A percentile compares a stretch with the other conserved stretches of the same genome.
Evolutionary conservation across 2,888 invertebrate genomes (phyloP).

Genomic region (Sipha maydis): DNA sequence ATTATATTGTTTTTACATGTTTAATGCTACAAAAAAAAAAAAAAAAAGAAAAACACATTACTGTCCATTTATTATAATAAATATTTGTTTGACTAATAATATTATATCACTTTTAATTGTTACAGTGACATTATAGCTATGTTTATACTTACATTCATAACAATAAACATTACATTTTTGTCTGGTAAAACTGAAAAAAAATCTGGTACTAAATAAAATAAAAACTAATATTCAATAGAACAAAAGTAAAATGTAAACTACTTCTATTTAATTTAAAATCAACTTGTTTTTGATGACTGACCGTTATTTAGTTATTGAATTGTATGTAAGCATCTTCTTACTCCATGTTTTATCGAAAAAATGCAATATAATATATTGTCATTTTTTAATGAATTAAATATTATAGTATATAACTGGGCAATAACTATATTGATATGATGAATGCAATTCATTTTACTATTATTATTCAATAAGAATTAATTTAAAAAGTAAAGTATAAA

Average conservation of each 20-base stretch:
- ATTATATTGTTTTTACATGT: constrained; percentile 45
- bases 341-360: not conserved
- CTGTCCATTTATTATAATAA: constrained; percentile 49
- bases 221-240: not conserved
- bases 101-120: constrained; percentile 8
- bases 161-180: not conserved
- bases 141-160: not conserved
- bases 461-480: constrained; percentile 9
- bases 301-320: not conserved
- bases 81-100: constrained; percentile 37
- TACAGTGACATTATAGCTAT: constrained; percentile 11
- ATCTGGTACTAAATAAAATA: not conserved
- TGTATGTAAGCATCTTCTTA: not conserved
- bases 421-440: constrained; percentile 15
- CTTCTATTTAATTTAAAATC: too few species aligned
- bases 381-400: not conserved
- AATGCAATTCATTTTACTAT: not conserved
- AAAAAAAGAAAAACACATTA: constrained; percentile 29
- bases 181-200: not conserved
- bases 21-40: not conserved
- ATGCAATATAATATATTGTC: not conserved
- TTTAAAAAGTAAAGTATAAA: constrained; percentile 8
- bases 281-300: too few species aligned
- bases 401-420: constrained; percentile 22
- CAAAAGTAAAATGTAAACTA: not conserved